Evolutionary conservation across 35 echinoderm and acorn worm species (phyloP).

Genomic region (Nesometra sesokonis): DNA sequence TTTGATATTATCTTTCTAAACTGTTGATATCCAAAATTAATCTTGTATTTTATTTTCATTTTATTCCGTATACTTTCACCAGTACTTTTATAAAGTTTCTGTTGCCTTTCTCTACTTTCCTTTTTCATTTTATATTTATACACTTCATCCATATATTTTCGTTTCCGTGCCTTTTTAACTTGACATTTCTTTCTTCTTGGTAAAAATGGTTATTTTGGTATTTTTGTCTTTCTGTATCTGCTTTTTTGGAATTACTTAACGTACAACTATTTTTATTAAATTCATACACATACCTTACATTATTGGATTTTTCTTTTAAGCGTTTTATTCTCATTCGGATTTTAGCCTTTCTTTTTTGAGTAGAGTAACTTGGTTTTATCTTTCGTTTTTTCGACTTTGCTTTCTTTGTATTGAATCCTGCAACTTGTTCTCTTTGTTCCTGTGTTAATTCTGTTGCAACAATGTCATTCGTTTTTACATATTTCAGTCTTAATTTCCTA

Average conservation of each 20-base stretch:
- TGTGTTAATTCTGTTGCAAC: background rate
- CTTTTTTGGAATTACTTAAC: background rate
- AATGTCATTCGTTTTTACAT: background rate
- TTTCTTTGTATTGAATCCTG: background rate
- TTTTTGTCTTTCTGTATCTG: background rate
- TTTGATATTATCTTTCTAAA: constrained; percentile 19
- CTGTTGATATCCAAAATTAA: background rate
- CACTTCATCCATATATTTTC: background rate
- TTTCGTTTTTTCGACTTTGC: background rate
- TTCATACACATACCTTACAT: too few relatives aligned
- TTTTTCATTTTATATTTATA: background rate
- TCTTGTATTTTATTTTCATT: background rate
- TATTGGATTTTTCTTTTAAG: background rate
- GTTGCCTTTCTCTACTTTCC: background rate
- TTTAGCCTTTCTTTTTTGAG: background rate
- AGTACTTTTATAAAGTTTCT: background rate
- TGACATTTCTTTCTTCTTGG: background rate
- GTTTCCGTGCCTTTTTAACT: background rate
- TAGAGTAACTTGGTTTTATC: background rate
- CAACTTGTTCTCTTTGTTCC: background rate
- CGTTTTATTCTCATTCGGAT: background rate
- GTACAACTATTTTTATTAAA: too few relatives aligned
- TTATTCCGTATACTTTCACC: background rate
- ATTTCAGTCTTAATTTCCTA: background rate
- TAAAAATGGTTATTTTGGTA: background rate